These are phyloP conservation scores for Syngnathoides biaculeatus DNA, from an alignment of 2,113 vertebrate species.

Conservation along the genomic window DNA sequence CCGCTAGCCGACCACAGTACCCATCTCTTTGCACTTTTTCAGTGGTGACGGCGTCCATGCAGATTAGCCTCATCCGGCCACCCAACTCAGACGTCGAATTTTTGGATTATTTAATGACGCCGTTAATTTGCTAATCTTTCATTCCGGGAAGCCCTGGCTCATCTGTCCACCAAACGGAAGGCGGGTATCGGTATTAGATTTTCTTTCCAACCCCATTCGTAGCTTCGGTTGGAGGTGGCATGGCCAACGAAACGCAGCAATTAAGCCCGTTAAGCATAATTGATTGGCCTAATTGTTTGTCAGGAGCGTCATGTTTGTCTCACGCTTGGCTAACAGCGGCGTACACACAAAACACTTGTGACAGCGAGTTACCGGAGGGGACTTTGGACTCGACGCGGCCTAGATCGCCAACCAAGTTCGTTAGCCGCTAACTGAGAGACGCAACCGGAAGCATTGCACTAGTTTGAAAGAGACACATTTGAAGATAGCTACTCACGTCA, in stretches of 20 bases:
- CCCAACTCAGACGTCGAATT: no score
- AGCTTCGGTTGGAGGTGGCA: conserved; percentile 5
- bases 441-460: no score
- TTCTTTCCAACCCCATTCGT: conserved; percentile 8
- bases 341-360: neutral
- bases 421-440: neutral
- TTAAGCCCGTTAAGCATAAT: conserved; percentile 48
- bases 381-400: neutral
- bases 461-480: no score
- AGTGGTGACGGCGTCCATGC: no score
- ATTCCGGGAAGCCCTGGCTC: conserved; percentile 22
- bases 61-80: no score
- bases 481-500: no score
- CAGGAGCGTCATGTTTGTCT: conserved; percentile 24
- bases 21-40: no score
- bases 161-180: conserved; percentile 19
- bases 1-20: no score
- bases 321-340: conserved; percentile 12
- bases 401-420: neutral
- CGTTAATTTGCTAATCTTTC: conserved; percentile 19
- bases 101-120: conserved; percentile 1
- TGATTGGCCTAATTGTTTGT: conserved; percentile 48
- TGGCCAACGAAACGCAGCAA: conserved; percentile 21
- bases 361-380: neutral
- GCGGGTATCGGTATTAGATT: neutral